phyloP scores from a whole-genome alignment of 2,888 invertebrate genomes.

The Oxystoma pomonae region DNA sequence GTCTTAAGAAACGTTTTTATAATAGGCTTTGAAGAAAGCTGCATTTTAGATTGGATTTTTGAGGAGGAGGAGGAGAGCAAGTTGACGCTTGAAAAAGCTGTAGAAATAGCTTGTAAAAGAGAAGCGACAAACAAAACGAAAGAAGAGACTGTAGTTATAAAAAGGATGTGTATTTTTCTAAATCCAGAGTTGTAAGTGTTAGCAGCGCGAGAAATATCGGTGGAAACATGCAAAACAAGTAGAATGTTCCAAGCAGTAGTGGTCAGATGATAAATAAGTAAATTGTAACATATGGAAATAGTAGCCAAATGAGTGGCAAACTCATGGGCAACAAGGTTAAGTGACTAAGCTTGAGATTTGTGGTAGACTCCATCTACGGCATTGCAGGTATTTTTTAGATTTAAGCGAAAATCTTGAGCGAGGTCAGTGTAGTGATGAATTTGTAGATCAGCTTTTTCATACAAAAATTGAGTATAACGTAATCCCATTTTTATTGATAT shows the following conservation, averaged over 20 bases:
- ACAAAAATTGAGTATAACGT: no score
- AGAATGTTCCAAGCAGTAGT: neutral
- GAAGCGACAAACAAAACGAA: neutral
- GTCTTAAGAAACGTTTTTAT: conserved; percentile 9
- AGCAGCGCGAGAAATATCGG: neutral
- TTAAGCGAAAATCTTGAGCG: no score
- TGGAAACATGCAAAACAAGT: neutral
- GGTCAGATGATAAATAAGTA: neutral
- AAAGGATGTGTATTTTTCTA: neutral
- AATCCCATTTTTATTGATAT: no score
- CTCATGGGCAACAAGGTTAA: neutral
- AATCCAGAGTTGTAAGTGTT: neutral
- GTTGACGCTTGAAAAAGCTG: conserved; percentile 6
- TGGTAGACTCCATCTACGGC: neutral
- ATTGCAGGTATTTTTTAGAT: neutral
- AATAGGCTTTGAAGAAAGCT: conserved; percentile 12
- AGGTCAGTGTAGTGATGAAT: no score
- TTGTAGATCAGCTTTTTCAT: no score
- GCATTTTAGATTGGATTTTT: no score
- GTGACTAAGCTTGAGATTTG: neutral
- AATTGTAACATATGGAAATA: no score
- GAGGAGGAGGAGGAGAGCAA: no score
- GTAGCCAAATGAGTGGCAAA: no score
- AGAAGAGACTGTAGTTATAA: neutral
- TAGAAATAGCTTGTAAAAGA: conserved; percentile 4